Evolutionary conservation across 1,140 invertebrate species (phyloP).

Genomic region (Triops cancriformis): DNA sequence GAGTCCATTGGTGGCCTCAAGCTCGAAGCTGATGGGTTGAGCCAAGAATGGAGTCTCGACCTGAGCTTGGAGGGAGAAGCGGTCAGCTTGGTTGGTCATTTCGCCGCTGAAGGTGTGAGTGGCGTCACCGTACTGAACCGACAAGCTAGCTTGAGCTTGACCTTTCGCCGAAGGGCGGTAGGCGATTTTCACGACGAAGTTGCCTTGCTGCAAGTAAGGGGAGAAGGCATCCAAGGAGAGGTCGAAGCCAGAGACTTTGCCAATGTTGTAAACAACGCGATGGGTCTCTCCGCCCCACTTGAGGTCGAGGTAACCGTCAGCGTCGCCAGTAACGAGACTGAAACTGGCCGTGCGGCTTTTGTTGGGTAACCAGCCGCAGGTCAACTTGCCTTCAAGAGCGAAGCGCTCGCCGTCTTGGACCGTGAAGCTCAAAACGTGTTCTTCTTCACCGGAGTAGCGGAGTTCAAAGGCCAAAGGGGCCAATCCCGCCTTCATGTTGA

Average conservation of each 20-base stretch:
- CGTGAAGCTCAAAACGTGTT: background rate
- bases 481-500: slow-evolving; percentile 20
- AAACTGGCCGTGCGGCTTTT: background rate
- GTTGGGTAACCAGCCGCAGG: background rate
- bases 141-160: slow-evolving; percentile 21
- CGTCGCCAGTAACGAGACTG: background rate
- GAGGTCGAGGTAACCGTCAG: slow-evolving; percentile 22
- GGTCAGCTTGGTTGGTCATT: background rate
- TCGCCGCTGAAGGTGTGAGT: slow-evolving; percentile 23
- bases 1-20: background rate
- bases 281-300: background rate
- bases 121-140: slow-evolving; percentile 12
- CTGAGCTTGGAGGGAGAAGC: background rate
- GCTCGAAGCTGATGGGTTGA: background rate
- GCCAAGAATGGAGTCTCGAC: slow-evolving; percentile 22
- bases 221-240: slow-evolving; percentile 24
- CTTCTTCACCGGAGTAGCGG: background rate
- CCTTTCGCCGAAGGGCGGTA: background rate
- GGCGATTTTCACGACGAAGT: background rate
- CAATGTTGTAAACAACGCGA: slow-evolving; percentile 16
- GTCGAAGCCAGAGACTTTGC: slow-evolving; percentile 7
- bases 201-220: slow-evolving; percentile 18
- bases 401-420: slow-evolving; percentile 11
- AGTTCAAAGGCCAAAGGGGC: slow-evolving; percentile 15
- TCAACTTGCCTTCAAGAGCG: slow-evolving; percentile 17